Evolutionary conservation across 2,797 vertebrate species (phyloP).

Genomic region (Chiroxiphia lanceolata): DNA sequence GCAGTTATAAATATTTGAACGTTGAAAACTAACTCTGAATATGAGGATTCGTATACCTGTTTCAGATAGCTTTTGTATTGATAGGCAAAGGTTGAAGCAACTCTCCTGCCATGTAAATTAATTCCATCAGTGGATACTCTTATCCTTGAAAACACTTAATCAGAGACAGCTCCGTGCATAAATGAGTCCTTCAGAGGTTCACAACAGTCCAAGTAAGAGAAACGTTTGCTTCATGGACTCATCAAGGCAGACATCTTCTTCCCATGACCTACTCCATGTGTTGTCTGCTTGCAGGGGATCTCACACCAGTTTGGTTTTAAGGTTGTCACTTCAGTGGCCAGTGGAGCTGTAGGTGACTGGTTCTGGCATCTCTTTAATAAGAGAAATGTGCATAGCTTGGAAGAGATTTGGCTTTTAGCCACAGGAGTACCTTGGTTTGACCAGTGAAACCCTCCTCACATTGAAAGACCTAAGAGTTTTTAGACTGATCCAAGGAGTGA

Average conservation of each 20-base stretch:
- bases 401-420: neutral
- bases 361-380: neutral
- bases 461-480: neutral
- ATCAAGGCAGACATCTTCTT: neutral
- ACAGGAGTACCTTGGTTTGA: neutral
- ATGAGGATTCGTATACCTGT: conserved; percentile 11
- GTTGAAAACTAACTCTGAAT: neutral
- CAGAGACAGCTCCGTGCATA: conserved; percentile 33
- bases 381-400: neutral
- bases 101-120: conserved; percentile 30
- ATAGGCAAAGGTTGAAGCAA: conserved; percentile 28
- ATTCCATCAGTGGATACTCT: conserved; percentile 39
- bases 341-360: neutral
- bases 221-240: neutral
- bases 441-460: neutral
- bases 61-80: conserved; percentile 41
- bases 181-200: conserved; percentile 40
- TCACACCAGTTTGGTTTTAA: neutral
- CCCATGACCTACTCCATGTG: neutral
- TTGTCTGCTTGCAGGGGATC: neutral
- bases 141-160: conserved; percentile 56
- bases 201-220: neutral
- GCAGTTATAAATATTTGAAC: conserved; percentile 54
- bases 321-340: neutral
- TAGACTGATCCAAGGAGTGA: neutral